Evolutionary conservation across 2,113 vertebrate species (phyloP).

Genomic region (Polypterus senegalus): DNA sequence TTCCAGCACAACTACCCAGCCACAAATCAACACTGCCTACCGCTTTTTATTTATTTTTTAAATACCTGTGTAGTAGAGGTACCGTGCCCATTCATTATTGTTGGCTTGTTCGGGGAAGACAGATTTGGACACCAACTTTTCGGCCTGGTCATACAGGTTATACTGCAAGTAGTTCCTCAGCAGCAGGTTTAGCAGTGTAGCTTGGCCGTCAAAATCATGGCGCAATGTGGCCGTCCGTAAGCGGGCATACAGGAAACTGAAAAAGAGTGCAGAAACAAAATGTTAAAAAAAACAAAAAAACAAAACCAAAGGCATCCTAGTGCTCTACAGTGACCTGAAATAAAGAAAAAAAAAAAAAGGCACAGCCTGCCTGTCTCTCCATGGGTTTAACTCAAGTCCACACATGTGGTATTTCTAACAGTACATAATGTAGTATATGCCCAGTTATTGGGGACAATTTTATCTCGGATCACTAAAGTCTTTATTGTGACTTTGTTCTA

Average conservation of each 20-base stretch:
- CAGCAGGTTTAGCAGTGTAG: constrained; percentile 86
- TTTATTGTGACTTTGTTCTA: too few species aligned
- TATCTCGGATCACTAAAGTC: too few species aligned
- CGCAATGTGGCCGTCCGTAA: constrained; percentile 84
- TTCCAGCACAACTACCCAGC: too few species aligned
- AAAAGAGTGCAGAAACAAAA: neutral
- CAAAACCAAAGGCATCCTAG: too few species aligned
- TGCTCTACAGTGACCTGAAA: too few species aligned
- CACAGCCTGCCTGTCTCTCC: too few species aligned
- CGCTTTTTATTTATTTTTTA: constrained; percentile 13
- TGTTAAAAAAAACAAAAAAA: neutral
- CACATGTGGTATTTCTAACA: too few species aligned
- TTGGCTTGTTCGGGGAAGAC: constrained; percentile 92
- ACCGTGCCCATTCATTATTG: constrained; percentile 98
- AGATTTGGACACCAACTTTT: constrained; percentile 92
- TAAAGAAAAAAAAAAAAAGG: too few species aligned
- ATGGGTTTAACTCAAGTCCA: too few species aligned
- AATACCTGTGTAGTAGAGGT: constrained; percentile 91
- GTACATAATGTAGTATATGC: too few species aligned
- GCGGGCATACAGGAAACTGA: constrained; percentile 77
- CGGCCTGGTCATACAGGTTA: constrained; percentile 91
- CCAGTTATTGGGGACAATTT: too few species aligned
- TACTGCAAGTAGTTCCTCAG: constrained; percentile 92
- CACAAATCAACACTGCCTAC: too few species aligned
- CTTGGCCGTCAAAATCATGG: constrained; percentile 85